phyloP scores from a whole-genome alignment of 2,888 invertebrate genomes.

The Linnaemya tessellans region DNA sequence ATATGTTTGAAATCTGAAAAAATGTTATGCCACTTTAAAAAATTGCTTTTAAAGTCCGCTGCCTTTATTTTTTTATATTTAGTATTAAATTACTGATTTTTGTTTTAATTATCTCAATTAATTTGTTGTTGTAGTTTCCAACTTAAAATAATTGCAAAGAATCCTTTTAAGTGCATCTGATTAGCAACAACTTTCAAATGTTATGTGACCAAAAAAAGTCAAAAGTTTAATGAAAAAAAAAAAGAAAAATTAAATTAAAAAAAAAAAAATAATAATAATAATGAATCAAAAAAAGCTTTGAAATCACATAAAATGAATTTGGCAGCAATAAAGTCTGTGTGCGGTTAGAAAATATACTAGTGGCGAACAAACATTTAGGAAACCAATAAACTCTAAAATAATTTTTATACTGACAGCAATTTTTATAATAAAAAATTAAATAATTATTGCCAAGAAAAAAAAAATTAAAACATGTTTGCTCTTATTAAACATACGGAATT shows the following conservation, averaged over 20 bases:
- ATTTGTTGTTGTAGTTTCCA: background rate
- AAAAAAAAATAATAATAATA: conserved; percentile 6
- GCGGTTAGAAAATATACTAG: no score
- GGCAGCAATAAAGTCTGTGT: conserved; percentile 5
- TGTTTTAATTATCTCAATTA: background rate
- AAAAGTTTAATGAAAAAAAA: background rate
- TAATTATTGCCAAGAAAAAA: background rate
- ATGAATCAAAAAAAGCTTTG: no score
- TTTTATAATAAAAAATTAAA: background rate
- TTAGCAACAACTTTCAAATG: conserved; percentile 59
- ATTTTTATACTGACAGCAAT: background rate
- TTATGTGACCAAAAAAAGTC: conserved; percentile 31
- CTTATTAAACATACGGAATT: no score
- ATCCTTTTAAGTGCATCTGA: conserved; percentile 61
- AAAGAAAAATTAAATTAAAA: background rate
- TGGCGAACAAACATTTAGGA: no score
- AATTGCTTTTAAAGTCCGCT: no score
- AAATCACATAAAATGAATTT: conserved; percentile 48
- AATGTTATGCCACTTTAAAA: no score
- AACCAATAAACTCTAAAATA: background rate
- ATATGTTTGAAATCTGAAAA: no score
- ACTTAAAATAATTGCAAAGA: conserved; percentile 7
- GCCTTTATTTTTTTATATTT: background rate
- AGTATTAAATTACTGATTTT: background rate
- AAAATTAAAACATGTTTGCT: no score